A percentile compares a stretch with the other conserved stretches of the same genome.
Conservation (phyloP, 92 coral and sea anemone genomes). For the Zoanthus sociatus region DNA sequence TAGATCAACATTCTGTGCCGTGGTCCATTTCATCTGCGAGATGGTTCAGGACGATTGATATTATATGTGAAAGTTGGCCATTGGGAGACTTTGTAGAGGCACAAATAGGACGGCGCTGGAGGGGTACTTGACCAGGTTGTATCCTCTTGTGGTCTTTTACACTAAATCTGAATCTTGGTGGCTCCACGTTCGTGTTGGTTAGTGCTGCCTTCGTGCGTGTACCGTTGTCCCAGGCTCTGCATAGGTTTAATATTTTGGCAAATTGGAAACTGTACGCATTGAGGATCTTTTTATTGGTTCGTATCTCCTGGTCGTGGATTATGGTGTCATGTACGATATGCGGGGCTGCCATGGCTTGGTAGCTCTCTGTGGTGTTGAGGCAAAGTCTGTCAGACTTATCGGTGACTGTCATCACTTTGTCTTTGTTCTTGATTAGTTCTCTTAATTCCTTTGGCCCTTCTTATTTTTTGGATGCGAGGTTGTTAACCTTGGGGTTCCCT, state of each 20-base stretch:
- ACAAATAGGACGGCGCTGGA: slow-evolving; percentile 1
- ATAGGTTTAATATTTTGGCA: background rate
- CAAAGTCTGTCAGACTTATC: slow-evolving; percentile 21
- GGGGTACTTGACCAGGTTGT: background rate
- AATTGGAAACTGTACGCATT: slow-evolving; percentile 4
- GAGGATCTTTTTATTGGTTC: background rate
- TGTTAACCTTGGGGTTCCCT: slow-evolving; percentile 1
- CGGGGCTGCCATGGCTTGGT: slow-evolving; percentile 24
- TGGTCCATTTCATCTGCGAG: slow-evolving; percentile 6
- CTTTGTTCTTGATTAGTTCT: background rate
- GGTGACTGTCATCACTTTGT: background rate
- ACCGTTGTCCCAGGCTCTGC: slow-evolving; percentile 7
- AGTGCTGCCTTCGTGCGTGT: slow-evolving; percentile 11
- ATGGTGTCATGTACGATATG: slow-evolving; percentile 1
- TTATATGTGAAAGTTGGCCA: slow-evolving; percentile 3
- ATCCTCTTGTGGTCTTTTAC: slow-evolving; percentile 1
- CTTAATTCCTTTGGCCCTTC: background rate
- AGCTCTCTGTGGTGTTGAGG: slow-evolving; percentile 24
- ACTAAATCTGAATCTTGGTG: background rate
- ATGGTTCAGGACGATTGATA: background rate
- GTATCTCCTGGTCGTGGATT: background rate
- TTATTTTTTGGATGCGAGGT: slow-evolving; percentile 5
- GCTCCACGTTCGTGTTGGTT: background rate
- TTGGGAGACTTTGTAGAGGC: slow-evolving; percentile 20
- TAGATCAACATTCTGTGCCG: slow-evolving; percentile 7